These are phyloP conservation scores for Bucco capensis DNA, from an alignment of 2,113 vertebrate species.

Conservation along the genomic window DNA sequence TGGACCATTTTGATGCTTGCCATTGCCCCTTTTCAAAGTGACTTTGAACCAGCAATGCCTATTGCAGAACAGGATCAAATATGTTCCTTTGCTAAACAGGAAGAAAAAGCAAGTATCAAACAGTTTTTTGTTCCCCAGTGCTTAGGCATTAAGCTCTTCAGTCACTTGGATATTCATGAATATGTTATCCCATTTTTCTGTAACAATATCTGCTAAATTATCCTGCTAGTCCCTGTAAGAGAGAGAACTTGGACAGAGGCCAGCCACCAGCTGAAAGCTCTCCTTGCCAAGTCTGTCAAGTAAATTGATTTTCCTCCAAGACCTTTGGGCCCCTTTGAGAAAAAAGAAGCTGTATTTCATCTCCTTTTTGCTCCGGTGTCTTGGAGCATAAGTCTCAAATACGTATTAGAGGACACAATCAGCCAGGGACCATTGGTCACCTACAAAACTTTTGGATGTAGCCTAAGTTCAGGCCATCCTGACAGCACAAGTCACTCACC, in stretches of 20 bases:
- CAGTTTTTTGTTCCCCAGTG: neutral
- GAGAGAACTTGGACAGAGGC: neutral
- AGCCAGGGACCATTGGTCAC: neutral
- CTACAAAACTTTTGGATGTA: neutral
- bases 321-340: neutral
- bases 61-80: neutral
- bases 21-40: neutral
- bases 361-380: neutral
- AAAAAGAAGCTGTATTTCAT: neutral
- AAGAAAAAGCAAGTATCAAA: neutral
- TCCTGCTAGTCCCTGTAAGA: neutral
- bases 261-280: constrained; percentile 45
- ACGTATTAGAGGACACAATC: neutral
- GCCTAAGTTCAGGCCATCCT: neutral
- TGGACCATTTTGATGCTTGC: neutral
- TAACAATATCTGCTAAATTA: constrained; percentile 23
- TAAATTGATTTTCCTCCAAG: constrained; percentile 45
- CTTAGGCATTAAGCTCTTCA: neutral
- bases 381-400: neutral
- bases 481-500: neutral
- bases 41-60: neutral
- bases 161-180: neutral
- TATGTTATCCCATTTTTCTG: neutral
- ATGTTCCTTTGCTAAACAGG: neutral
- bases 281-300: constrained; percentile 41